A percentile compares a stretch with the other conserved stretches of the same genome.
Conservation (phyloP, 2,797 vertebrate species). For the Gymnopithys bicolor region DNA sequence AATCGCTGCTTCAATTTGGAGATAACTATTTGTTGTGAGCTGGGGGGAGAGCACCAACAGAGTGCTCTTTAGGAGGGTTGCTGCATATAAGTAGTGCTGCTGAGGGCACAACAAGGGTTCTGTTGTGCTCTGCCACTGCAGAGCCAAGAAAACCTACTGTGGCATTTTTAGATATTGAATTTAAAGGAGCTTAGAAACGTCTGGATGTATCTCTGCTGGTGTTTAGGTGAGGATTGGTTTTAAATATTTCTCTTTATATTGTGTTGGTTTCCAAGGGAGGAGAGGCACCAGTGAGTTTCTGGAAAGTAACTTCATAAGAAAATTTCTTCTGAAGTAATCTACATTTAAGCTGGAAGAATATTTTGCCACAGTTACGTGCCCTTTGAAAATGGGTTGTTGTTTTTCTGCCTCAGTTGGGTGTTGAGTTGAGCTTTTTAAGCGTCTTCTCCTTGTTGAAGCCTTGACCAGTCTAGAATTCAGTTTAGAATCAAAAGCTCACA, state of each 20-base stretch:
- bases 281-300: background rate
- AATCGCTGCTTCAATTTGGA: constrained; percentile 62
- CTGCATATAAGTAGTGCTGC: constrained; percentile 53
- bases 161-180: constrained; percentile 46
- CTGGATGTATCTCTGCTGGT: background rate
- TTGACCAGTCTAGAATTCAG: background rate
- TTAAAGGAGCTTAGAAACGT: constrained; percentile 21
- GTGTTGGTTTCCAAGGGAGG: background rate
- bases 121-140: constrained; percentile 49
- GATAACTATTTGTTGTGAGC: constrained; percentile 62
- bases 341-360: background rate
- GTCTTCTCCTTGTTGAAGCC: background rate
- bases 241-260: background rate
- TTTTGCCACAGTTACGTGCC: background rate
- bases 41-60: constrained; percentile 58
- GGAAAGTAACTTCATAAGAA: background rate
- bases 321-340: background rate
- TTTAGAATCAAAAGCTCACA: background rate
- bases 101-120: constrained; percentile 44
- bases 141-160: constrained; percentile 57
- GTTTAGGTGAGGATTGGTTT: background rate
- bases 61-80: constrained; percentile 61
- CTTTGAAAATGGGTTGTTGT: background rate
- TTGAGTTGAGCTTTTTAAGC: background rate
- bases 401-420: background rate